Conservation (phyloP, 2,888 invertebrate species). For the Phyto melanocephala region DNA sequence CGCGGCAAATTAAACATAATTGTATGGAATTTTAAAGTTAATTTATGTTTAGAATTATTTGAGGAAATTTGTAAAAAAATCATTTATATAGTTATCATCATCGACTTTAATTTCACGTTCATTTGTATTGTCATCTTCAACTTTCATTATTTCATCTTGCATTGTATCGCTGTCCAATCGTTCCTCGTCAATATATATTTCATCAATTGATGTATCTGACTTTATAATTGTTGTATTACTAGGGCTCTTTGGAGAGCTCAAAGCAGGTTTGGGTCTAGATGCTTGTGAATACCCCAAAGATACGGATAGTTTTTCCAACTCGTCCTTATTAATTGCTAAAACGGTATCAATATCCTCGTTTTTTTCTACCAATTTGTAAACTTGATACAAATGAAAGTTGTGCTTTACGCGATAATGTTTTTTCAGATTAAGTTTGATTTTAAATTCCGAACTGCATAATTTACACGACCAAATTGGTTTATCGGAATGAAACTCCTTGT, state of each 20-base stretch:
- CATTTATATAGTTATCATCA: slow-evolving; percentile 61
- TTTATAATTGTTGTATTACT: background rate
- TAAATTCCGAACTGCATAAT: slow-evolving; percentile 18
- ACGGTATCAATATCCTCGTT: slow-evolving; percentile 5
- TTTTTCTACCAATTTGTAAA: slow-evolving; percentile 13
- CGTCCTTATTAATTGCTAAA: background rate
- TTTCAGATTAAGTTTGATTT: background rate
- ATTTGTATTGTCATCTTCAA: background rate
- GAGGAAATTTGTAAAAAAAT: slow-evolving; percentile 51
- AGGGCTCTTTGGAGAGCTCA: background rate
- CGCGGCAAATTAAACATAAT: too few relatives aligned
- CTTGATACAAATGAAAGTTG: slow-evolving; percentile 13
- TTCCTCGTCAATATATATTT: background rate
- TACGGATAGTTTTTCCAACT: background rate
- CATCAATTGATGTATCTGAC: background rate
- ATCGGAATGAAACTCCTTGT: slow-evolving; percentile 18
- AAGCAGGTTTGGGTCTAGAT: too few relatives aligned
- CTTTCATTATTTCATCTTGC: slow-evolving; percentile 26
- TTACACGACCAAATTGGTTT: background rate
- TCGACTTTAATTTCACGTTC: slow-evolving; percentile 3
- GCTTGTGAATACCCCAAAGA: background rate
- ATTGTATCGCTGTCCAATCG: background rate
- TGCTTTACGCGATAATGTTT: slow-evolving; percentile 36
- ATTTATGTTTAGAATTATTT: too few relatives aligned
- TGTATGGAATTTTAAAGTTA: too few relatives aligned